Evolutionary conservation across 2,888 invertebrate genomes (phyloP).

Genomic region (Drosophila acutilabella): DNA sequence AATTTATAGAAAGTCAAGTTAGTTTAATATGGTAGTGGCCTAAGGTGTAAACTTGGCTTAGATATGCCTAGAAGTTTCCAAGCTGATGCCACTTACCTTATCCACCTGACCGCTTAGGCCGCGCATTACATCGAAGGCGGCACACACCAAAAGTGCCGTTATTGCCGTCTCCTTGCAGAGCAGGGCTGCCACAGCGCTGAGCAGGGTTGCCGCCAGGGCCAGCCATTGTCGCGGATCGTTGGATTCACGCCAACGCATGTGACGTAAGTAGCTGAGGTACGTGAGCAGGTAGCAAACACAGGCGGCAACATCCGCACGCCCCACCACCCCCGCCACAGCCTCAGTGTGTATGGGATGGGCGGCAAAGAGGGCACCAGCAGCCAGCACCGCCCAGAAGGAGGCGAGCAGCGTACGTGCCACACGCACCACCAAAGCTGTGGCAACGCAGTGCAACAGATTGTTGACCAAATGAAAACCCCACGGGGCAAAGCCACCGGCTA

Average conservation of each 20-base stretch:
- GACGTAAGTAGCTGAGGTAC: conserved; percentile 93
- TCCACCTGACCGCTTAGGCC: conserved; percentile 85
- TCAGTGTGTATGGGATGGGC: conserved; percentile 98
- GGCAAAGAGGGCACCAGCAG: conserved; percentile 95
- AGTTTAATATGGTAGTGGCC: no score
- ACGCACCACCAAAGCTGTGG: conserved; percentile 92
- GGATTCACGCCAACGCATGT: conserved; percentile 88
- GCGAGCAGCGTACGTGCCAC: conserved; percentile 90
- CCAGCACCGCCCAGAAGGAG: conserved; percentile 89
- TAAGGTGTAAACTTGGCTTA: background rate
- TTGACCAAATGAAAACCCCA: conserved; percentile 95
- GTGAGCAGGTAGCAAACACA: conserved; percentile 95
- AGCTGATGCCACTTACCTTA: conserved; percentile 85
- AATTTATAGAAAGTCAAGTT: background rate
- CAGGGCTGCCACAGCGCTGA: conserved; percentile 92
- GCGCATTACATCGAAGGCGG: conserved; percentile 92
- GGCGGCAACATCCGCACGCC: conserved; percentile 96
- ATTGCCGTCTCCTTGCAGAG: conserved; percentile 98
- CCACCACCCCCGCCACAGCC: conserved; percentile 97
- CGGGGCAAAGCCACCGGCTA: conserved; percentile 91
- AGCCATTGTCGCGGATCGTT: conserved; percentile 86
- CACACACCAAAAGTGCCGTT: conserved; percentile 95
- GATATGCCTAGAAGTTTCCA: background rate
- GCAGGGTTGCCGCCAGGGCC: conserved; percentile 87
- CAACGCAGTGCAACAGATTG: conserved; percentile 93